These are phyloP conservation scores for Psix sp. DNA, from an alignment of 1,140 invertebrate species.

Conservation along the genomic window DNA sequence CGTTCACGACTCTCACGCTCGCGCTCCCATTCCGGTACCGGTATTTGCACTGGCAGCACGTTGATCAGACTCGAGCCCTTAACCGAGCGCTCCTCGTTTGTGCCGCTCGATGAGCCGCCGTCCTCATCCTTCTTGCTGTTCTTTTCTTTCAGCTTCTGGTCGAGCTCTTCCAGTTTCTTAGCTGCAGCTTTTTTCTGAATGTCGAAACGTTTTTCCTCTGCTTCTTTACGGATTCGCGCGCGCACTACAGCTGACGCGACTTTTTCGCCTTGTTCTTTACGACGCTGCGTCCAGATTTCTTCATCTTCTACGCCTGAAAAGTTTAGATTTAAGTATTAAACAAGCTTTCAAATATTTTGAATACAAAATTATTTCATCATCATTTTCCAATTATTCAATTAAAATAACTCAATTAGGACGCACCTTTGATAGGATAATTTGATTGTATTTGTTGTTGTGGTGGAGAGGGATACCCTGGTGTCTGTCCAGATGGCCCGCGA, in stretches of 20 bases:
- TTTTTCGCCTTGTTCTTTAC: constrained; percentile 82
- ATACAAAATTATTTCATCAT: constrained; percentile 4
- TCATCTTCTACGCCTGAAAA: constrained; percentile 81
- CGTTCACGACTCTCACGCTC: constrained; percentile 78
- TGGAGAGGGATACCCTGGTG: constrained; percentile 51
- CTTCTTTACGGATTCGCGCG: constrained; percentile 86
- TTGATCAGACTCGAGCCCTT: constrained; percentile 65
- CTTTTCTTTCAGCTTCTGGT: constrained; percentile 80
- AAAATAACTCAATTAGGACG: too few relatives aligned
- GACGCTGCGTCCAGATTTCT: constrained; percentile 84
- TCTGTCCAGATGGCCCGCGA: constrained; percentile 64
- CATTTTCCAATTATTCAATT: too few relatives aligned
- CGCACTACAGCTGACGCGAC: constrained; percentile 84
- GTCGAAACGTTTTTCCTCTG: constrained; percentile 87
- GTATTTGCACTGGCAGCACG: constrained; percentile 74
- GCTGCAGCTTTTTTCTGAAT: constrained; percentile 78
- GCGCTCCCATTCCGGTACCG: constrained; percentile 79
- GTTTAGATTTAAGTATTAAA: not conserved
- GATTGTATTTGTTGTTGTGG: constrained; percentile 57
- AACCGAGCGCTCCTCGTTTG: constrained; percentile 50
- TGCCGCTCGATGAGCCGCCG: not conserved
- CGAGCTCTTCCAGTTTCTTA: constrained; percentile 81
- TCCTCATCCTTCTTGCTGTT: constrained; percentile 71
- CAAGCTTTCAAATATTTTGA: too few relatives aligned
- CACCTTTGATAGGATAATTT: constrained; percentile 69